Evolutionary conservation across 2,797 vertebrate genomes (phyloP), one percentile per base, ranked within the genome.

Genomic region (Anolis apletophallus): DNA sequence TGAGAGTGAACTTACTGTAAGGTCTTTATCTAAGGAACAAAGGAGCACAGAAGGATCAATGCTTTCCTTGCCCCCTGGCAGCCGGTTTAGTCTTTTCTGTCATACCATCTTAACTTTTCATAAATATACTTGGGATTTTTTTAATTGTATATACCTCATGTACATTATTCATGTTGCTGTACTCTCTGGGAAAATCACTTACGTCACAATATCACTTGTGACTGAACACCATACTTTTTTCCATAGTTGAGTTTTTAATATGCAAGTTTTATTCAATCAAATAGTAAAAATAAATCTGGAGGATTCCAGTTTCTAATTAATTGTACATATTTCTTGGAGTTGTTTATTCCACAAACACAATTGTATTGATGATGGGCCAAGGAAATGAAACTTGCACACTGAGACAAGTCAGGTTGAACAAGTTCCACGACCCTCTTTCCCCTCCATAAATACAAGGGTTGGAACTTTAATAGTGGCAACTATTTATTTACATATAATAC

Each of bases 21-120:
- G 64, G 88, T 91, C 86, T 95, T 89, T 94, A 88, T 91, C 91
- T 92, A 89, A 73, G 82, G 78, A 94, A 21, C 83, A 90, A 88
- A 54, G 83, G 69, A 88, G 88, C 89, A 86, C 34, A 79, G 81
- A 1, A 87, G 84, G 81, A 89, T 88, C 90, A 83, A 94, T 95
- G 81, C 91, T 69, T 88, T 87, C 64, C 26, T 85, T 93, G 67
- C 81, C 89, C 85, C 54, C 87, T 92, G 83, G 83, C 88, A 91
- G 90, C 83, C 86, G 73, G 87, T 91, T 89, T 91, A 26, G n/a
- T 0, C 0, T 2, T 5, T 72, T 73, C 46, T 0, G 32, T 81
- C 36, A 34, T 12, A 11, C 6, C 23, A 19, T 9, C 17, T 13
- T 82, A 80, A 26, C 23, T 90, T 83, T 87, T 83, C 11, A 72